A percentile compares a stretch with the other conserved stretches of the same genome.
Conservation (phyloP, 2,797 vertebrate species). For the Threskiornis aethiopicus region DNA sequence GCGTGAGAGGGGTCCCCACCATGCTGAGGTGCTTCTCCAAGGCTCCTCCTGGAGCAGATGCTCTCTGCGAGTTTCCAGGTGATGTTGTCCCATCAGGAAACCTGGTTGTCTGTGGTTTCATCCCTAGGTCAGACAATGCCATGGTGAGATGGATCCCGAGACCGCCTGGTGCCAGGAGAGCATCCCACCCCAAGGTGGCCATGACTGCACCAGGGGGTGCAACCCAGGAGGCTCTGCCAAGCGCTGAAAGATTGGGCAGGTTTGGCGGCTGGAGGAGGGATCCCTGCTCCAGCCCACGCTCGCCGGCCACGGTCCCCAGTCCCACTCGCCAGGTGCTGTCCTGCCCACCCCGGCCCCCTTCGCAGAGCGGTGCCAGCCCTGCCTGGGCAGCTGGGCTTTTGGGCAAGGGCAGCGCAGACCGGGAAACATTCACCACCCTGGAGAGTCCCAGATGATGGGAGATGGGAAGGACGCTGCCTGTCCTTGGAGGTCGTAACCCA, state of each 20-base stretch:
- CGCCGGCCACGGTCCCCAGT: fast-evolving
- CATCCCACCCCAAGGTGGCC: not conserved
- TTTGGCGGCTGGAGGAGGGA: not conserved
- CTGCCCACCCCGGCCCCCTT: not conserved
- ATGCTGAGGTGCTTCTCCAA: not conserved
- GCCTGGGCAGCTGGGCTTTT: not conserved
- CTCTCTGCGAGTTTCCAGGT: not conserved
- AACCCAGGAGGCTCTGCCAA: not conserved
- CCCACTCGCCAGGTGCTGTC: fast-evolving
- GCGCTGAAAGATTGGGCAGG: fast-evolving
- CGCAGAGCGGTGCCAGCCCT: not conserved
- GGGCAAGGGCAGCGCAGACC: not conserved
- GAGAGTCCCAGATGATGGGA: fast-evolving
- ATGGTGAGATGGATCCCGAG: not conserved
- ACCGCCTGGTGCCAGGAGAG: fast-evolving
- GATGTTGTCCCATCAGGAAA: not conserved
- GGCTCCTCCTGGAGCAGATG: not conserved
- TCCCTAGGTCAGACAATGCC: not conserved
- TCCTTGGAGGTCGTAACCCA: not conserved
- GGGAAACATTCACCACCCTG: not conserved
- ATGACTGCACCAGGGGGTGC: not conserved
- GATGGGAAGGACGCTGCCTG: not conserved
- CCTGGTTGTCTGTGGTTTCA: not conserved
- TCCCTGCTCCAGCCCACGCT: fast-evolving
- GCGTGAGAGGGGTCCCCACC: not conserved